Evolutionary conservation across 2,113 vertebrate genomes (phyloP).

Genomic region (Istiophorus platypterus): DNA sequence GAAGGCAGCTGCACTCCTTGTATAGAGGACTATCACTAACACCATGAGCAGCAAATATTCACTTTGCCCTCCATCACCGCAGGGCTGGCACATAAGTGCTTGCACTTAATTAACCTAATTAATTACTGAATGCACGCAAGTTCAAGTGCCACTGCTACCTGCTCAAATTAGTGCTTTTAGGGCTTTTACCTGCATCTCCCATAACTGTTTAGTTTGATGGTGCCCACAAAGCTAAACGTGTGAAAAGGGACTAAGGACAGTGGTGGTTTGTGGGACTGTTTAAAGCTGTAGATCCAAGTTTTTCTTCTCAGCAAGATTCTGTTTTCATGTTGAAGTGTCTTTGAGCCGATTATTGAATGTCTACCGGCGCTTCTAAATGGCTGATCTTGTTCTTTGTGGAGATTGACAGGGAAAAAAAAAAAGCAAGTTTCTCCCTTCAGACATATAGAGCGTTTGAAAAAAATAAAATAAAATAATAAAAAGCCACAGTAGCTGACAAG

Average conservation of each 20-base stretch:
- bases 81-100: slow-evolving; percentile 45
- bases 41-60: slow-evolving; percentile 45
- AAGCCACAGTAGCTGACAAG: slow-evolving; percentile 31
- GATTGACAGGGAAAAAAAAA: neutral
- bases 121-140: slow-evolving; percentile 54
- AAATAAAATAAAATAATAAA: too few relatives aligned
- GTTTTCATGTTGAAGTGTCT: slow-evolving; percentile 2
- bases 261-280: neutral
- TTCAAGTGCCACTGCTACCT: slow-evolving; percentile 47
- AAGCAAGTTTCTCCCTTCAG: neutral
- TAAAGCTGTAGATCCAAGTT: neutral
- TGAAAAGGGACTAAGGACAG: neutral
- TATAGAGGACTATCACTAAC: slow-evolving; percentile 26
- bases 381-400: neutral
- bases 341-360: neutral
- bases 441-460: neutral
- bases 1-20: neutral
- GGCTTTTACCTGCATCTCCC: slow-evolving; percentile 29
- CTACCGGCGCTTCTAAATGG: neutral
- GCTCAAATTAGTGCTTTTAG: slow-evolving; percentile 29
- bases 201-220: slow-evolving; percentile 21
- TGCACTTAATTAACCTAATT: slow-evolving; percentile 67
- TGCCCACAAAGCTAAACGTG: slow-evolving; percentile 11
- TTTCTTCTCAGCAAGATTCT: neutral
- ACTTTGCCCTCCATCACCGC: slow-evolving; percentile 35